Base-by-base conservation (phyloP, 2,888 invertebrate species). In the Melieria omissa region DNA sequence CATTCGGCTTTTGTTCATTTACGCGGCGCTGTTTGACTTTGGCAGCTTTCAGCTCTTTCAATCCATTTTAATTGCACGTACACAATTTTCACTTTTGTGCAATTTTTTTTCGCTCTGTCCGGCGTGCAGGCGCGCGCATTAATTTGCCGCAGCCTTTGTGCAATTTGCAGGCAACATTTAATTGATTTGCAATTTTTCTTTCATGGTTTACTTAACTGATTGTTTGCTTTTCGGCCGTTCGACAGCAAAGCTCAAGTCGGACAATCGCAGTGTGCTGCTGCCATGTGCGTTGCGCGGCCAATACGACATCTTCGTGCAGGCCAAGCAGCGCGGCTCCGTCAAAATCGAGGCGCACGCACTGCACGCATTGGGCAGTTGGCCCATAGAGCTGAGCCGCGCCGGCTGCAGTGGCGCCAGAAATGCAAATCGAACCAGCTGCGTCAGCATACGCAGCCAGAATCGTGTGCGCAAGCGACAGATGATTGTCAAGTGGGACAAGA, bases 401-500 rank as follows among this genome's bases (percentile, higher is more conserved):
- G 29, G 29, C 29, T 29, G 29, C 29, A 29, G 29, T 29, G 29
- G 29, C 29, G 29, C 29, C 29, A 29, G 29, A 29, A 29, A 29
- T 29, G 29, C 29, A 3, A 86, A 86, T 80, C 84, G 83, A 62
- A 85, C 86, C 66, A 83, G 84, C 76, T 81, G 83, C 75, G 82
- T 85, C 60, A 80, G 79, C 72, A 84, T 87, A 68, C 82, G 85
- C 71, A 86, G 82, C 47, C 86, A 86, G 78, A 87, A 86, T 78
- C 85, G 86, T n/a, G 83, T 86, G 65, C 82, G 86, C 16, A 86
- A 86, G 75, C 84, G 85, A 55, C 86, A 87, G 77, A 84, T 86
- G 84, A 84, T 85, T 71, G 82, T 87, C 71, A 87, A 87, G 77
- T 87, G 87, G 87, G 85, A 85, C 71, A 84, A 81, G 76, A 84